Evolutionary conservation across 1,140 invertebrate genomes (phyloP).

Genomic region (Papilio aristodemus): DNA sequence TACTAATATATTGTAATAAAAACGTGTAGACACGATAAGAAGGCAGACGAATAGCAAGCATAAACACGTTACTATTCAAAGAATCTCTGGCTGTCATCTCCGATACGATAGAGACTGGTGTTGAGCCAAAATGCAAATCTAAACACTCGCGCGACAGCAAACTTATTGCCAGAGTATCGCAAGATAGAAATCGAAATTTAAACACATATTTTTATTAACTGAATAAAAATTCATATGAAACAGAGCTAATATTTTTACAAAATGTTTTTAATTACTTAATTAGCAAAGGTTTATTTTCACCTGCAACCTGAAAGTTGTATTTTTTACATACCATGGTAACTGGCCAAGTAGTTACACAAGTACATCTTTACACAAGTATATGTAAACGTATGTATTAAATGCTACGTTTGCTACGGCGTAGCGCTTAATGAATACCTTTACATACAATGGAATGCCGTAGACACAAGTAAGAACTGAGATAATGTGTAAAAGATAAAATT

Average conservation of each 20-base stretch:
- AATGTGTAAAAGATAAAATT: conserved; percentile 13
- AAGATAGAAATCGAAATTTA: neutral
- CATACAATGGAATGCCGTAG: neutral
- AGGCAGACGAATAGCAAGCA: neutral
- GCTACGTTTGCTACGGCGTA: neutral
- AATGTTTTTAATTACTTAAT: no score
- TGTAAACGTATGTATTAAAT: conserved; percentile 12
- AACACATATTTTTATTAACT: neutral
- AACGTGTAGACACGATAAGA: neutral
- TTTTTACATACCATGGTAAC: no score
- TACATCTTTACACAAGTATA: no score
- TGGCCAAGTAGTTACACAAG: no score
- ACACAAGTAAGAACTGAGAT: neutral
- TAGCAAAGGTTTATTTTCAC: no score
- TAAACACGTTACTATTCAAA: neutral
- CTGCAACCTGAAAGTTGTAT: no score
- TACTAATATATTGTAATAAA: conserved; percentile 8
- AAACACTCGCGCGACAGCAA: neutral
- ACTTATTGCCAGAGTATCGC: conserved; percentile 1
- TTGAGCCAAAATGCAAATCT: conserved; percentile 21
- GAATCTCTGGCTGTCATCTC: conserved; percentile 3
- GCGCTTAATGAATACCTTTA: neutral
- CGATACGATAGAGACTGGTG: neutral
- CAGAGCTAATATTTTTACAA: no score
- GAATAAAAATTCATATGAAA: neutral